phyloP scores from a whole-genome alignment of 2,888 invertebrate species.

The Cephus nigrinus region DNA sequence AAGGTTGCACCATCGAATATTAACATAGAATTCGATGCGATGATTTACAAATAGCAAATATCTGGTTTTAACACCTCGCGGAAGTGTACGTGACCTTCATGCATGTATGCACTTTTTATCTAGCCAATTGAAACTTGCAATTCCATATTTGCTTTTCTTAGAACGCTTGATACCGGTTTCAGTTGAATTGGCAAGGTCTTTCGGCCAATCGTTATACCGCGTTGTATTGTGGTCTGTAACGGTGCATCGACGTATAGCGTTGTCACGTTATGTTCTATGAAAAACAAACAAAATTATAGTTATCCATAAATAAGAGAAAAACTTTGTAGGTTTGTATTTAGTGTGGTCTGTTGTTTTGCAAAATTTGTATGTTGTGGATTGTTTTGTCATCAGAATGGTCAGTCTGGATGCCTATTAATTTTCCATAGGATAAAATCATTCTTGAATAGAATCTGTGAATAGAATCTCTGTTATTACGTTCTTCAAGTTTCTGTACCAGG shows the following conservation, averaged over 20 bases:
- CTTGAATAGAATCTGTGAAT: too few relatives aligned
- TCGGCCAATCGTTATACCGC: neutral
- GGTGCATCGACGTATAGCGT: neutral
- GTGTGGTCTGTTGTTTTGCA: too few relatives aligned
- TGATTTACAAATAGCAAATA: neutral
- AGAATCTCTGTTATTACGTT: neutral
- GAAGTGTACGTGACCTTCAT: neutral
- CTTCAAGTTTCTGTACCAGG: neutral
- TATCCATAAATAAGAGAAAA: too few relatives aligned
- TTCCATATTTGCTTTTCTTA: neutral
- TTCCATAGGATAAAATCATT: too few relatives aligned
- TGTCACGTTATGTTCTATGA: neutral
- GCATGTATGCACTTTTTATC: neutral
- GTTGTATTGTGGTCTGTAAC: neutral
- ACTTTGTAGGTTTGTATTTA: too few relatives aligned
- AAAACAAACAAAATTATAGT: neutral
- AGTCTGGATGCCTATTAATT: too few relatives aligned
- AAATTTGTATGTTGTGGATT: too few relatives aligned
- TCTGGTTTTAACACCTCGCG: neutral
- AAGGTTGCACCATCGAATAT: neutral
- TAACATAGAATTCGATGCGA: neutral
- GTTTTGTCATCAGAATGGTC: too few relatives aligned
- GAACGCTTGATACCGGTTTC: neutral
- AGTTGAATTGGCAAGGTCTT: neutral
- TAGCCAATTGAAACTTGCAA: neutral